A percentile compares a stretch with the other conserved stretches of the same genome.
phyloP scores from a whole-genome alignment of 2,888 invertebrate species.

The Tenthredo notha region DNA sequence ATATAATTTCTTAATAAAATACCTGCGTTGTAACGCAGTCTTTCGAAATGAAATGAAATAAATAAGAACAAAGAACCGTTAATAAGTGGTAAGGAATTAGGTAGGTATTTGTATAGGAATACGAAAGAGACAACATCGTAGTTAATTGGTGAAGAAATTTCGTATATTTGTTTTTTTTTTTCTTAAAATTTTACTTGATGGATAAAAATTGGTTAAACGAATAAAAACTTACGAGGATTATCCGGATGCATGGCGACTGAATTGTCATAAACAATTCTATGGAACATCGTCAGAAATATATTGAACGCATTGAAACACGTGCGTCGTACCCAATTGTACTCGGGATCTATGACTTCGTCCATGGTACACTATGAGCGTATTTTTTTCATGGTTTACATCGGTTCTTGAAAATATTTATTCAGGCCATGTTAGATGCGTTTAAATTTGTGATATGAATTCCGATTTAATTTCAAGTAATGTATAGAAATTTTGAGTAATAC shows the following conservation, averaged over 20 bases:
- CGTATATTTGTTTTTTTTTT: background rate
- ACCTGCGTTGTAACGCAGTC: background rate
- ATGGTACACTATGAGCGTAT: conserved; percentile 39
- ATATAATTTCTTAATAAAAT: conserved; percentile 36
- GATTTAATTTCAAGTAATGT: background rate
- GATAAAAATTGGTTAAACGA: background rate
- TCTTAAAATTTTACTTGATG: background rate
- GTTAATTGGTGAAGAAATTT: conserved; percentile 7
- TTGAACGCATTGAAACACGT: conserved; percentile 70
- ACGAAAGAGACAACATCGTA: background rate
- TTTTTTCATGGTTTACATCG: background rate
- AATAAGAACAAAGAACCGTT: background rate
- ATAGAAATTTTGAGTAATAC: background rate
- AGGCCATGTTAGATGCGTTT: background rate
- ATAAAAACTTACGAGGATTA: conserved; percentile 64
- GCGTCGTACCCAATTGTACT: conserved; percentile 71
- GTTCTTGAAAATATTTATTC: background rate
- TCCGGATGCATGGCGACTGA: conserved; percentile 62
- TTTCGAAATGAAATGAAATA: background rate
- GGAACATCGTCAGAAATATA: conserved; percentile 71
- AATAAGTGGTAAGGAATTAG: background rate
- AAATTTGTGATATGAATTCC: background rate
- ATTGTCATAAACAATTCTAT: conserved; percentile 68
- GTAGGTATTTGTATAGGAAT: background rate
- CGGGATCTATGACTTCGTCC: conserved; percentile 65